These are phyloP conservation scores for Cygnus atratus DNA, from an alignment of 2,113 vertebrate genomes.

Conservation along the genomic window DNA sequence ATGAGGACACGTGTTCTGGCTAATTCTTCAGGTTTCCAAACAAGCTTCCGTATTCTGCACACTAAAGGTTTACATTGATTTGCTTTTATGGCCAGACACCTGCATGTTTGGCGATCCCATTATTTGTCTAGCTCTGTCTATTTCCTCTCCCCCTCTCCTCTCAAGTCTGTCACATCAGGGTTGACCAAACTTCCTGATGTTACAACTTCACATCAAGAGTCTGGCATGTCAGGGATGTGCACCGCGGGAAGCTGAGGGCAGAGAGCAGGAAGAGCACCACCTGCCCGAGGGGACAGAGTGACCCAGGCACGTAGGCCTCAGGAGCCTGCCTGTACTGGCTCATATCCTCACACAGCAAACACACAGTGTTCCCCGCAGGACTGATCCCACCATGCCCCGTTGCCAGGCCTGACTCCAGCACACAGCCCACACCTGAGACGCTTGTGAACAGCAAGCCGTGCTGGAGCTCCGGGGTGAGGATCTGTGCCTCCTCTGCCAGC, in stretches of 20 bases:
- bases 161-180: constrained; percentile 33
- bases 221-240: not conserved
- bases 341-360: accelerated
- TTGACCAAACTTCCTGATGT: not conserved
- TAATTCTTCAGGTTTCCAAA: not conserved
- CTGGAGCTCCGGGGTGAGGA: not conserved
- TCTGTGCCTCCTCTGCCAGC: not conserved
- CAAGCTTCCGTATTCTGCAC: not conserved
- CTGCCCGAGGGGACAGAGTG: constrained; percentile 9
- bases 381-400: accelerated
- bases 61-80: not conserved
- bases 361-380: not conserved
- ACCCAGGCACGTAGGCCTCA: not conserved
- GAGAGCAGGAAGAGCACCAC: not conserved
- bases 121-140: not conserved
- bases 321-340: not conserved
- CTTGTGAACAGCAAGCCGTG: accelerated
- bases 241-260: not conserved
- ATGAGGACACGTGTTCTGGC: not conserved
- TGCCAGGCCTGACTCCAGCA: not conserved
- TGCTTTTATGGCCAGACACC: not conserved
- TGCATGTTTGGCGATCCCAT: not conserved
- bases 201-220: not conserved
- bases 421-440: accelerated
- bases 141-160: not conserved